Evolutionary conservation across 1,140 invertebrate genomes (phyloP).

Genomic region (Ectropis grisescens): DNA sequence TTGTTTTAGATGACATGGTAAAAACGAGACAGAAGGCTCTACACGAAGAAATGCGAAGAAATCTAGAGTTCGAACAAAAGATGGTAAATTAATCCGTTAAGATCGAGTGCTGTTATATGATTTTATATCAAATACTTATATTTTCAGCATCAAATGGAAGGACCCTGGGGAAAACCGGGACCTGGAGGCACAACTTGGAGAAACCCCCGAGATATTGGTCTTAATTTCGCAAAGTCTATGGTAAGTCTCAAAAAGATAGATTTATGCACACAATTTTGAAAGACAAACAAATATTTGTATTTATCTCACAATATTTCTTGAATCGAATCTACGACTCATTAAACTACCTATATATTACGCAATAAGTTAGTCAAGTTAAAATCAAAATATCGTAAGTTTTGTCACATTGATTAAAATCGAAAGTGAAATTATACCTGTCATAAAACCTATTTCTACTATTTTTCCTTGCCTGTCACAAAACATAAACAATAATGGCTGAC

Average conservation of each 20-base stretch:
- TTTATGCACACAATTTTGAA: no score
- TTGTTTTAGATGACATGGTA: slow-evolving; percentile 60
- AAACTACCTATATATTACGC: no score
- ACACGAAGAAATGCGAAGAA: slow-evolving; percentile 36
- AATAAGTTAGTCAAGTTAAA: no score
- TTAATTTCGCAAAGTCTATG: slow-evolving; percentile 78
- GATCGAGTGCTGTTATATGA: slow-evolving; percentile 1
- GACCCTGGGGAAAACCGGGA: slow-evolving; percentile 75
- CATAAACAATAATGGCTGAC: no score
- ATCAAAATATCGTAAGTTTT: no score
- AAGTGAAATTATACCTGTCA: no score
- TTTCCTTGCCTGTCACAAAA: no score
- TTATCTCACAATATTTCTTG: no score
- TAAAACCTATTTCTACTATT: no score
- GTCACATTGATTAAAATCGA: no score
- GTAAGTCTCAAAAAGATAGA: slow-evolving; percentile 64
- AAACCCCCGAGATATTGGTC: slow-evolving; percentile 73
- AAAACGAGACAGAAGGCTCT: slow-evolving; percentile 40
- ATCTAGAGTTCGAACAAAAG: slow-evolving; percentile 56
- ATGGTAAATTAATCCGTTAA: slow-evolving; percentile 34
- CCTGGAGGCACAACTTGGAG: slow-evolving; percentile 76
- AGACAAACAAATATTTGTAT: no score
- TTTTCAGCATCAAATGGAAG: slow-evolving; percentile 51
- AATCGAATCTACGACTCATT: no score
- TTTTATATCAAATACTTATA: slow-evolving; percentile 5